Percentiles rank a stretch among this genome's conserved stretches.
These are phyloP conservation scores for Araneus ventricosus DNA, from an alignment of 1,140 invertebrate species.

Conservation along the genomic window DNA sequence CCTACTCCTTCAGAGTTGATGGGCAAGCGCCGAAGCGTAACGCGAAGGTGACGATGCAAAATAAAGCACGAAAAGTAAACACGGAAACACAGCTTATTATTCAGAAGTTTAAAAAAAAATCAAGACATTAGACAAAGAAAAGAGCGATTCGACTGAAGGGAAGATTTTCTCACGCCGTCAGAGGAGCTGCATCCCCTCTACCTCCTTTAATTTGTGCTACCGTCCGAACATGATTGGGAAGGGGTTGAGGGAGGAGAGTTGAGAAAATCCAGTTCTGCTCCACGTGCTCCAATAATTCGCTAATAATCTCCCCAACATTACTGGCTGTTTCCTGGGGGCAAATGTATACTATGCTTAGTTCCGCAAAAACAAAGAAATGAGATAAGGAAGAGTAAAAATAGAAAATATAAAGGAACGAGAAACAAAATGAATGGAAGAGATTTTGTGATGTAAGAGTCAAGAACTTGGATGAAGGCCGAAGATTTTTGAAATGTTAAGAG, in stretches of 20 bases:
- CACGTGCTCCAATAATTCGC: conserved; percentile 34
- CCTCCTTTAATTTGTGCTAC: neutral
- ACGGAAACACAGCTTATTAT: conserved; percentile 13
- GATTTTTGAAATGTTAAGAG: neutral
- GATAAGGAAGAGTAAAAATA: neutral
- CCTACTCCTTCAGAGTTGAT: neutral
- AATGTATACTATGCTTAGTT: conserved; percentile 27
- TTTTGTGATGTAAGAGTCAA: neutral
- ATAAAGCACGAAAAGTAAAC: neutral
- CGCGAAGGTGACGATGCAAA: conserved; percentile 5
- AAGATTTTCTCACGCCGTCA: conserved; percentile 25
- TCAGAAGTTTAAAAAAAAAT: neutral
- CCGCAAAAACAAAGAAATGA: conserved; percentile 41
- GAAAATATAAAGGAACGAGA: neutral
- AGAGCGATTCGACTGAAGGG: neutral
- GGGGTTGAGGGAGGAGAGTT: neutral
- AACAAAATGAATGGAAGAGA: neutral
- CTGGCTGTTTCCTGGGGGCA: neutral
- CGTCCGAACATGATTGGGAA: neutral
- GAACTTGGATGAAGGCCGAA: neutral
- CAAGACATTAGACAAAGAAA: neutral
- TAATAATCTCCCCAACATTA: conserved; percentile 33
- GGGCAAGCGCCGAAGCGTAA: neutral
- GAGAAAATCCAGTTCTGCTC: conserved; percentile 27
- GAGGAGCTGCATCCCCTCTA: no score